Evolutionary conservation across 2,797 vertebrate species (phyloP).

Genomic region (Chanos chanos): DNA sequence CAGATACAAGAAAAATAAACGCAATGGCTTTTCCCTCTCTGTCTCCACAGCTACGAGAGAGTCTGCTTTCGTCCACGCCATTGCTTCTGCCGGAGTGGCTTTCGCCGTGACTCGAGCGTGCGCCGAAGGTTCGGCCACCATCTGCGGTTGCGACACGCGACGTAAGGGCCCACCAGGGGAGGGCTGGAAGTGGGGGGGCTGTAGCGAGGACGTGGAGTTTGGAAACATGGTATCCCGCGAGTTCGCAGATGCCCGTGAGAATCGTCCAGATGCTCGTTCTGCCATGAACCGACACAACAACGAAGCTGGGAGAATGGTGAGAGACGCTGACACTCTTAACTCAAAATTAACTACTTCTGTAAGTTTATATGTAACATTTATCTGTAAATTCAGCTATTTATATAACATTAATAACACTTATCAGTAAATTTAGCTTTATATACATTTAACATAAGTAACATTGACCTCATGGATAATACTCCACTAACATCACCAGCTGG

Average conservation of each 20-base stretch:
- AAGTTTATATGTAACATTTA: too few relatives aligned
- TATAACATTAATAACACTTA: too few relatives aligned
- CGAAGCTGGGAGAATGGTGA: conserved; percentile 89
- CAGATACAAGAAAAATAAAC: background rate
- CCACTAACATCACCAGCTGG: too few relatives aligned
- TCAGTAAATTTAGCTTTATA: too few relatives aligned
- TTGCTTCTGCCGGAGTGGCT: conserved; percentile 91
- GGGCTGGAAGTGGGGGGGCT: conserved; percentile 98
- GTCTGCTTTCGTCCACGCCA: conserved; percentile 94
- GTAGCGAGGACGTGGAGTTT: conserved; percentile 95
- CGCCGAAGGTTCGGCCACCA: conserved; percentile 85
- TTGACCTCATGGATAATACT: too few relatives aligned
- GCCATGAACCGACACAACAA: conserved; percentile 99
- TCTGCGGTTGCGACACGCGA: conserved; percentile 91
- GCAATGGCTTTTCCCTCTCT: background rate
- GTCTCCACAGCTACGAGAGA: conserved; percentile 84
- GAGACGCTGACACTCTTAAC: conserved; percentile 18
- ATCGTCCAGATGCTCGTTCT: conserved; percentile 91
- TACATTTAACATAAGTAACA: too few relatives aligned
- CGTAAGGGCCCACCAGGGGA: conserved; percentile 89
- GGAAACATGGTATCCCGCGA: conserved; percentile 96
- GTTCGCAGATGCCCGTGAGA: conserved; percentile 93
- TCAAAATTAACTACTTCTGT: background rate
- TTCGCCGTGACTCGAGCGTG: conserved; percentile 97
- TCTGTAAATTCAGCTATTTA: too few relatives aligned